Percentiles rank a stretch among this genome's conserved stretches.
These are phyloP conservation scores for Astreopora myriophthalma DNA, from an alignment of 64 coral and sea anemone genomes.

Conservation along the genomic window DNA sequence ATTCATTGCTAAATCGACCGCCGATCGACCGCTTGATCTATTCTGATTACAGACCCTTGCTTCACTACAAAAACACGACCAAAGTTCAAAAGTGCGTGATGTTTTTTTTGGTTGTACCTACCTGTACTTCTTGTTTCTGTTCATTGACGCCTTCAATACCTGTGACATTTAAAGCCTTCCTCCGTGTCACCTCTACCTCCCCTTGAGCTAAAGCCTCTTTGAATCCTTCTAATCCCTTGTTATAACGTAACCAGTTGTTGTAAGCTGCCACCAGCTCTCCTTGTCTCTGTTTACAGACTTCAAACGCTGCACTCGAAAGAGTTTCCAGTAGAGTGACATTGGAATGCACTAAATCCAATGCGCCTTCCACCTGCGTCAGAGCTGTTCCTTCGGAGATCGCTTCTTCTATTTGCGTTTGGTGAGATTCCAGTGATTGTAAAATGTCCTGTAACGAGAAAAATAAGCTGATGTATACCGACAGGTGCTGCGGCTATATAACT, in stretches of 20 bases:
- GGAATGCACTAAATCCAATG: constrained; percentile 38
- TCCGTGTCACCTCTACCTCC: constrained; percentile 78
- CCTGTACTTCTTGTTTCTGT: constrained; percentile 73
- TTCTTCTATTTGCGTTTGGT: constrained; percentile 74
- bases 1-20: too few species aligned
- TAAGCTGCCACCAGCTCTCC: constrained; percentile 56
- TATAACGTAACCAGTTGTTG: constrained; percentile 71
- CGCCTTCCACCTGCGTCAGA: constrained; percentile 44
- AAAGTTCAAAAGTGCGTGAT: too few species aligned
- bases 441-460: constrained; percentile 58
- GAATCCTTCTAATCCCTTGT: constrained; percentile 49
- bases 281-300: constrained; percentile 55
- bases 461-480: too few species aligned
- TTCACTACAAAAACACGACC: too few species aligned
- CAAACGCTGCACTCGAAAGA: constrained; percentile 49
- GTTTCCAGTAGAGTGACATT: constrained; percentile 61
- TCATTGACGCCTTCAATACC: constrained; percentile 82
- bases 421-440: constrained; percentile 71
- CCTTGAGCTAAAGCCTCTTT: constrained; percentile 85
- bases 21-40: too few species aligned
- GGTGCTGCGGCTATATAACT: too few species aligned
- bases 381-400: constrained; percentile 58
- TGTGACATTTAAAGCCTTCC: constrained; percentile 79
- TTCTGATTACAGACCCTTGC: too few species aligned
- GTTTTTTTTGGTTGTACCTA: not conserved